Evolutionary conservation across 2,113 vertebrate genomes (phyloP), one percentile per base, ranked within the genome.

Genomic region (Rhineura floridana): DNA sequence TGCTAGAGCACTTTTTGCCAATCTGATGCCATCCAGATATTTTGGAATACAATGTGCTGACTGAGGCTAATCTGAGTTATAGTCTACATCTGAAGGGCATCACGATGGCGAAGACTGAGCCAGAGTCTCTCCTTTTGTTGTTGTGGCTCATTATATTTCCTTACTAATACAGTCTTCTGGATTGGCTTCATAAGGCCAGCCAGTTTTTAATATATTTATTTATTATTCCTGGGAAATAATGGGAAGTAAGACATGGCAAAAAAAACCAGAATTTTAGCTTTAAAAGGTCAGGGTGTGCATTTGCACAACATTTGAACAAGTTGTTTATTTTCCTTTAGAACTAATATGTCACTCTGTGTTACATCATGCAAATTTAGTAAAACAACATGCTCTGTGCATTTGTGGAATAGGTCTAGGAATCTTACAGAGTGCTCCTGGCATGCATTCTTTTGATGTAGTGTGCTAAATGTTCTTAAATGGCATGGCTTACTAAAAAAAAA

Each of bases 301-400:
- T n/a, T n/a, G n/a, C n/a, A 17, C 28, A 81, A 28, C 55, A 17
- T 81, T 30, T 69, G 46, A 75, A 52, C 36, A 46, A 25, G 23
- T 67, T 65, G 83, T 81, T 89, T 82, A 65, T 86, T 89, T 89
- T 76, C 79, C 70, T 7, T 82, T 67, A 59, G 44, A 86, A 83
- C 62, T 30, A 42, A 59, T 75, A 12, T 82, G 46, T 82, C 84
- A 76, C 48, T 85, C 55, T 46, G 63, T 50, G 79, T 70, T 70
- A 72, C 12, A 72, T n/a, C 36, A 36, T 82, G 50, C n/a, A 76
- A 67, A 85, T 85, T 72, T 85, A 73, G 36, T 67, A 82, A 75
- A 65, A 23, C 42, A 85, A 28, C 30, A 15, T 25, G 21, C 30
- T n/a, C 73, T 78, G n/a, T 50, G 36, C 42, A 52, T 21, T 86